Base-by-base conservation (phyloP, 2,113 vertebrate species). In the Nerophis lumbriciformis region DNA sequence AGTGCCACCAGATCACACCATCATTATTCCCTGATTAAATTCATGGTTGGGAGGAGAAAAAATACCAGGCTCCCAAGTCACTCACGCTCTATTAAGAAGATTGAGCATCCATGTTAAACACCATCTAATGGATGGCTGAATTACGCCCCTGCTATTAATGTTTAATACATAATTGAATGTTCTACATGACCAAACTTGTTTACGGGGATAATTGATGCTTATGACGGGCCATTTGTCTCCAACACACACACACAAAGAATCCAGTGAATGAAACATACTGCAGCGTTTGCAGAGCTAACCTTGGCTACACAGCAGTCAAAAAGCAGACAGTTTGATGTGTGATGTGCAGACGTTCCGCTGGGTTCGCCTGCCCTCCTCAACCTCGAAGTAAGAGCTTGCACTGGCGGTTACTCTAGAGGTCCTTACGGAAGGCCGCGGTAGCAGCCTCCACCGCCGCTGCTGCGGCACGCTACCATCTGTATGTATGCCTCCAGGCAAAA, bases 121-220 rank as follows among this genome's bases (percentile, higher is more conserved):
- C 73, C 72, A 82, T 84, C 73, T 85, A 85, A 88, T 79, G 77
- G 82, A 72, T 83, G 84, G 78, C 66, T 80, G 86, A 86, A 88
- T 87, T 87, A 86, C 84, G 75, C 82, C 63, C 63, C 55, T 48
- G 75, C 86, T 80, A 84, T 91, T 89, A 88, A 91, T 85, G 85
- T 88, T 85, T 86, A 87, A 88, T 89, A 84, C 83, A 19, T 87
- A 89, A 90, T 90, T 87, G 82, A 89, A 89, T 88, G 86, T 88
- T 89, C 83, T 85, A 87, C 88, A 87, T 84, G 86, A 71, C 64
- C 77, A 83, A 83, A 83, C 82, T 82, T 87, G 87, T 86, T 83
- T 85, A 87, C 83, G 9, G 65, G 68, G 67, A 66, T 87, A 86
- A 87, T 79, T 80, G 75, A 87, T 84, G 81, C 59, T 83, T 84